Evolutionary conservation across 2,113 vertebrate genomes (phyloP), one percentile per base, ranked within the genome.

Genomic region (Collichthys lucidus): DNA sequence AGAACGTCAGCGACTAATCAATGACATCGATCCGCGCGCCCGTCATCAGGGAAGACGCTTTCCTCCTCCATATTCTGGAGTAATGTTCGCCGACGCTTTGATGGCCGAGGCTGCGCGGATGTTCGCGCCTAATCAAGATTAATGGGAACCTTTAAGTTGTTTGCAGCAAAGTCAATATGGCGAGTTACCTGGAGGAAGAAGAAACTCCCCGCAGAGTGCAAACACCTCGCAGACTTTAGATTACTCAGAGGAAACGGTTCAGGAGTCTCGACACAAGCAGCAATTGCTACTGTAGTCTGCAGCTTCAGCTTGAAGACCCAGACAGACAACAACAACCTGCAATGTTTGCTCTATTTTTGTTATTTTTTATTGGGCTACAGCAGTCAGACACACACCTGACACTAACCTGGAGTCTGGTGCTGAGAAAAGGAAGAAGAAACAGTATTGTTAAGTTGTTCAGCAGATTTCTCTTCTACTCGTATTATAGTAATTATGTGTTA

Each of bases 101-200:
- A 85, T 53, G 74, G 77, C 49, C 0, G 3, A 29, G 59, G 75
- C 46, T 5, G 69, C 24, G 5, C 86, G 77, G 79, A 85, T 85
- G 86, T 82, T 82, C 53, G 2, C 59, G 40, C 50, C 67, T 85
- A 87, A 91, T 88, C 68, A 78, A 91, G 89, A 91, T 74, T 66
- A 88, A 91, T 87, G 76, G 67, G 47, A 62, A 46, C 20, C n/a
- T 74, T 81, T 65, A 61, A 61, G 73, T 42, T 49, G 56, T 55
- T 22, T 5, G 56, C 77, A 55, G 74, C 29, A 40, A 53, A 71
- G 81, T 86, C 88, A 29, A 88, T 88, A 83, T 0, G 78, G 57
- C 15, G 77, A 70, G 69, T 49, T 68, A 83, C 86, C 84, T 82
- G 80, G 26, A 40, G 9, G 35, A 40, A 35, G 35, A 35, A 69